phyloP scores from a whole-genome alignment of 92 coral and sea anemone species.

The Zoanthus gigantus region DNA sequence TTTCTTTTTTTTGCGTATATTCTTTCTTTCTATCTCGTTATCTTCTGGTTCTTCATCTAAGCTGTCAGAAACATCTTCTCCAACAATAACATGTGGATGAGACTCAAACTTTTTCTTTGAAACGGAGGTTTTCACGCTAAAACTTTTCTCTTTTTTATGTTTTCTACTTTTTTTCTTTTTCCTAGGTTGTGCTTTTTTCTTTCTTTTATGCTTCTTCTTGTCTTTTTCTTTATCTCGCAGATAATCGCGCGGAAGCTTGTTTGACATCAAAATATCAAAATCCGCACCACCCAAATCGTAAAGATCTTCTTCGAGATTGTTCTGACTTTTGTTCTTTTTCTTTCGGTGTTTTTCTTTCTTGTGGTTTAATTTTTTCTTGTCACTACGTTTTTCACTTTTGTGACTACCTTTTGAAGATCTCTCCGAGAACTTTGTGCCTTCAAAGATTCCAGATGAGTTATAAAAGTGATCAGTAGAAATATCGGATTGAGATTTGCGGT shows the following conservation, averaged over 20 bases:
- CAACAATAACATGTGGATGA: slow-evolving; percentile 56
- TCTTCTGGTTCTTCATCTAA: slow-evolving; percentile 24
- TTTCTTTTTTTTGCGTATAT: slow-evolving; percentile 27
- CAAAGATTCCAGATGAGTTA: slow-evolving; percentile 7
- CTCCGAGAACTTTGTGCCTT: slow-evolving; percentile 23
- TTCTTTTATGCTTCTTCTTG: slow-evolving; percentile 1
- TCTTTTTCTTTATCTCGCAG: slow-evolving; percentile 42
- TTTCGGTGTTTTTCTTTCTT: neutral
- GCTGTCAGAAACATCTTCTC: slow-evolving; percentile 58
- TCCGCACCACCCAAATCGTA: slow-evolving; percentile 92
- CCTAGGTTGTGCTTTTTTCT: neutral
- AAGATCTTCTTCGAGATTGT: slow-evolving; percentile 42
- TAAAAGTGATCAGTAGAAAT: slow-evolving; percentile 19
- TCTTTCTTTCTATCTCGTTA: slow-evolving; percentile 16
- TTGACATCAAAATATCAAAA: slow-evolving; percentile 90
- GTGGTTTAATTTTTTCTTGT: neutral
- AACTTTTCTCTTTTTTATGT: neutral
- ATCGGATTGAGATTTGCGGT: neutral
- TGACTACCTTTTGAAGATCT: slow-evolving; percentile 7
- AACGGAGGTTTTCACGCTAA: slow-evolving; percentile 4
- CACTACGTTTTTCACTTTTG: slow-evolving; percentile 5
- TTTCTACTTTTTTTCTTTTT: slow-evolving; percentile 7
- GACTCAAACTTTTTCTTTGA: slow-evolving; percentile 18
- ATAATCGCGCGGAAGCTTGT: slow-evolving; percentile 81
- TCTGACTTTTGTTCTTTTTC: neutral